These are phyloP conservation scores for Brachionus paranguensis DNA, from an alignment of 1,140 invertebrate species.

Conservation along the genomic window DNA sequence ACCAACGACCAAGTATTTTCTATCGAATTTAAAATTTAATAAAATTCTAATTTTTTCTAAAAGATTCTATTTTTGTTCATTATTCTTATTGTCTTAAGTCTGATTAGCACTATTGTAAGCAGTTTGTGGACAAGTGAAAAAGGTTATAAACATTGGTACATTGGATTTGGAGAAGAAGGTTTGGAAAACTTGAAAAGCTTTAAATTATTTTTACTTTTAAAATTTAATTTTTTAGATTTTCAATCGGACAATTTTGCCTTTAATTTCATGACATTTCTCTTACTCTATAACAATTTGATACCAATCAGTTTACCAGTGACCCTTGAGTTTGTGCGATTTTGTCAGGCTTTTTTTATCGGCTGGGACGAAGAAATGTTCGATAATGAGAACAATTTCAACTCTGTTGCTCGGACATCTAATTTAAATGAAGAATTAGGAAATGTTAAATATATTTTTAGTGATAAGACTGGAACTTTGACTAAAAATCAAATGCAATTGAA, in stretches of 20 bases:
- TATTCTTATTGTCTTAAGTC: slow-evolving; percentile 77
- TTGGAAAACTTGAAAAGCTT: not conserved
- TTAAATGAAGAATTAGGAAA: slow-evolving; percentile 97
- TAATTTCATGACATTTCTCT: slow-evolving; percentile 79
- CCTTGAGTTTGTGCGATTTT: slow-evolving; percentile 92
- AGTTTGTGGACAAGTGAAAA: slow-evolving; percentile 69
- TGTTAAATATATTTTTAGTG: slow-evolving; percentile 61
- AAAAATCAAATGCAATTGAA: slow-evolving; percentile 97
- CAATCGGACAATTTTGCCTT: not conserved
- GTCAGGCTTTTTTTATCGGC: slow-evolving; percentile 62
- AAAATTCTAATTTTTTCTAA: not conserved
- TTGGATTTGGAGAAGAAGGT: slow-evolving; percentile 60
- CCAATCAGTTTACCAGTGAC: slow-evolving; percentile 98
- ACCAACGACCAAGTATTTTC: slow-evolving; percentile 63
- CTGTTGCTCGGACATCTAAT: slow-evolving; percentile 94
- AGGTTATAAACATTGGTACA: slow-evolving; percentile 68
- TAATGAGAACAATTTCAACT: slow-evolving; percentile 79
- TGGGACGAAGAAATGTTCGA: slow-evolving; percentile 61
- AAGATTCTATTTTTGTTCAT: slow-evolving; percentile 84
- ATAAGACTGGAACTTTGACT: slow-evolving; percentile 93
- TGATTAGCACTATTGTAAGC: slow-evolving; percentile 80
- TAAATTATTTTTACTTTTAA: not conserved
- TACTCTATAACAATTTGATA: slow-evolving; percentile 98
- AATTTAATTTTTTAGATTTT: not conserved
- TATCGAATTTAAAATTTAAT: not conserved